Evolutionary conservation across 2,888 invertebrate genomes (phyloP), one percentile per base, ranked within the genome.

Genomic region (Apamea crenata): DNA sequence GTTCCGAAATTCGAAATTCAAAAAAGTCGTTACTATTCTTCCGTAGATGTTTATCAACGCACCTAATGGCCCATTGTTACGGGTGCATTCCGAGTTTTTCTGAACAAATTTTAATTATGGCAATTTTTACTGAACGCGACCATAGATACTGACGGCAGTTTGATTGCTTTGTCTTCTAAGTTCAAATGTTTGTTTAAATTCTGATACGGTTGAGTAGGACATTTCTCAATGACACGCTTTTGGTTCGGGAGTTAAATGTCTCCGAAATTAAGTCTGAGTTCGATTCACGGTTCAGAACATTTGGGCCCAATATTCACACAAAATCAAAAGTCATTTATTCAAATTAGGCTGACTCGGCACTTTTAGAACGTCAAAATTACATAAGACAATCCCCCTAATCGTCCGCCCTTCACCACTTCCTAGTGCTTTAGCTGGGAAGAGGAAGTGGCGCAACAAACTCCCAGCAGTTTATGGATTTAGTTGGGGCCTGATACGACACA

Each of bases 1-100:
- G 79, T 85, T 89, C 85, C 76, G 78, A 88, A 90, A 85, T 85
- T 87, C 85, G 79, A 84, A 82, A 79, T 79, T 84, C 84, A 88
- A 90, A 89, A 90, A 90, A 84, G 85, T 88, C 85, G 80, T 89
- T 88, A 88, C 89, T 90, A 89, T 89, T 90, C 89, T 81, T 81
- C 88, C 89, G 93, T 94, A 95, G 96, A 96, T 96, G 93, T 92
- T 94, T 95, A 96, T 96, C 96, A 94, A 94, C 89, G 91, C 93
- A 86, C 93, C 94, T 96, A 96, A 96, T 96, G 96, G 96, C 91
- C 96, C 92, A 96, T 96, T 96, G 96, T 96, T 94, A 94, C 88
- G 89, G 91, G 85, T 87, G 91, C 87, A 91, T 90, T 91, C 88
- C 89, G 86, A 91, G 87, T 93, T 94, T 95, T 95, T 95, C 89